Conservation (phyloP, 2,888 invertebrate genomes). For the Phyto melanocephala region DNA sequence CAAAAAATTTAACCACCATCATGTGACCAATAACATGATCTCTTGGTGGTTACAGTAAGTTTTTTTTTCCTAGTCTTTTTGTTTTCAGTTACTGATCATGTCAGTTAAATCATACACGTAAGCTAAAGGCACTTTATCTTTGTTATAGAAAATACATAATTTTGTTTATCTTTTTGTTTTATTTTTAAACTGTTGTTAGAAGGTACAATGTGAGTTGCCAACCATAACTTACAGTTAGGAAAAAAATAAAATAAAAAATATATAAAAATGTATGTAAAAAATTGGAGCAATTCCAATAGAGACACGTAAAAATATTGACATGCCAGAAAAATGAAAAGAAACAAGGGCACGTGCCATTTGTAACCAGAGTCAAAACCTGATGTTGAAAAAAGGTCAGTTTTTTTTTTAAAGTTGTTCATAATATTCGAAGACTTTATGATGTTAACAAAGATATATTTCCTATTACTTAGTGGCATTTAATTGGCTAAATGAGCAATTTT, state of each 20-base stretch:
- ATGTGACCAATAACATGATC: conserved; percentile 51
- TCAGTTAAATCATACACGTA: conserved; percentile 59
- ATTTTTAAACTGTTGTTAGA: not conserved
- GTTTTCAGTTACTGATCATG: conserved; percentile 53
- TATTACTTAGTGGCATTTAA: not conserved
- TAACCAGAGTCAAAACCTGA: conserved; percentile 59
- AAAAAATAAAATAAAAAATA: conserved; percentile 6
- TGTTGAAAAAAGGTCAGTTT: conserved; percentile 58
- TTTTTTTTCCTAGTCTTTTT: conserved; percentile 16
- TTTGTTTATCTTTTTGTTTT: conserved; percentile 20
- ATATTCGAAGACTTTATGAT: not conserved
- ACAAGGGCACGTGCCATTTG: conserved; percentile 62
- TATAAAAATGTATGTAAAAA: conserved; percentile 23
- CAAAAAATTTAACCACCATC: conserved; percentile 19
- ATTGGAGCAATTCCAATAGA: conserved; percentile 46
- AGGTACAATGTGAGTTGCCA: not conserved
- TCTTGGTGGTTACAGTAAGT: conserved; percentile 28
- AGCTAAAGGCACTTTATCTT: conserved; percentile 58
- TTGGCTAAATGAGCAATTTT: not conserved
- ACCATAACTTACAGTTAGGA: not conserved
- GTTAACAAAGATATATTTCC: conserved; percentile 11
- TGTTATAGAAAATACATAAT: conserved; percentile 43
- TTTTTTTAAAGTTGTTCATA: not conserved
- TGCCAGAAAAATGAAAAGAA: conserved; percentile 32
- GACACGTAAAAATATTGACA: conserved; percentile 34